phyloP scores from a whole-genome alignment of 2,797 vertebrate species.

The Coendou prehensilis region DNA sequence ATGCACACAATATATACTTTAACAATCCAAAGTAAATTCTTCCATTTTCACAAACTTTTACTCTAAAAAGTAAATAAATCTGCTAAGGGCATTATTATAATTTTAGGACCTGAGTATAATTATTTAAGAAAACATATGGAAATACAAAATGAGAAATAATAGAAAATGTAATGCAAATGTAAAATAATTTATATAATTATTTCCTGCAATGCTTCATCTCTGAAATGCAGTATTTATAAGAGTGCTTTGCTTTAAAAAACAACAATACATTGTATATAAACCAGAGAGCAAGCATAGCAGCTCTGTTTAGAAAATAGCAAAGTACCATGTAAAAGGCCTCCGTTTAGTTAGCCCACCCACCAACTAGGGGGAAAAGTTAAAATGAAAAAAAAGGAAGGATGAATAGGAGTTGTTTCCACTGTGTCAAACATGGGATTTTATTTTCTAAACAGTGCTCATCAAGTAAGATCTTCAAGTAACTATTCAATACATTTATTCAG shows the following conservation, averaged over 20 bases:
- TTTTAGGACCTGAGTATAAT: conserved; percentile 75
- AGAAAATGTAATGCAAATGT: conserved; percentile 78
- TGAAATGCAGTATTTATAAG: conserved; percentile 87
- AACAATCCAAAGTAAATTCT: conserved; percentile 78
- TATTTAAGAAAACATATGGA: conserved; percentile 86
- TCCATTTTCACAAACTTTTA: conserved; percentile 83
- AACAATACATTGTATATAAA: conserved; percentile 89
- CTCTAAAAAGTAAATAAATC: conserved; percentile 82
- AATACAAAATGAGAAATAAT: conserved; percentile 80
- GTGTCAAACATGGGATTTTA: conserved; percentile 83
- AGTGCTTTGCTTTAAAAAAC: conserved; percentile 85
- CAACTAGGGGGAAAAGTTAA: conserved; percentile 77
- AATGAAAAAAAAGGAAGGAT: conserved; percentile 81
- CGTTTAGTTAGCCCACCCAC: conserved; percentile 91
- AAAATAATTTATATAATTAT: conserved; percentile 84
- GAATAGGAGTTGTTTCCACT: conserved; percentile 88
- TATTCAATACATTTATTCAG: conserved; percentile 31
- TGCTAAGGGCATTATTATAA: conserved; percentile 79
- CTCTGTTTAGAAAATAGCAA: conserved; percentile 91
- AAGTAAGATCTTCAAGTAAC: neutral
- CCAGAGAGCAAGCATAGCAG: conserved; percentile 89
- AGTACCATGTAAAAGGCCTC: conserved; percentile 90
- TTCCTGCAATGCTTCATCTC: conserved; percentile 84
- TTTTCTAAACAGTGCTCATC: conserved; percentile 70
- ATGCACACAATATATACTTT: conserved; percentile 75